Percentiles rank a stretch among this genome's conserved stretches.
Evolutionary conservation across 2,113 vertebrate species (phyloP).

Genomic region (Mola mola): DNA sequence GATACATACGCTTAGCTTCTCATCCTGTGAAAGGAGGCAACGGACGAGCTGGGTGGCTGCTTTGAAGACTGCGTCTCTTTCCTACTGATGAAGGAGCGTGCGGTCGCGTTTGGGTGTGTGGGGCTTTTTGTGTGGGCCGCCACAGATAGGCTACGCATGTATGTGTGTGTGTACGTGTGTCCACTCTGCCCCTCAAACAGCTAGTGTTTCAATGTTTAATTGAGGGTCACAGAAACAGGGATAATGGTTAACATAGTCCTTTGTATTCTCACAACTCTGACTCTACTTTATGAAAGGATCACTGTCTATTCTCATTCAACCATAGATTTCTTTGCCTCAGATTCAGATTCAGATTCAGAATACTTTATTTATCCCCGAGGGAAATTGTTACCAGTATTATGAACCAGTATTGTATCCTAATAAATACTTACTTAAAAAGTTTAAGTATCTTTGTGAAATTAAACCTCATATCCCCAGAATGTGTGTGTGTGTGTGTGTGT

Average conservation of each 20-base stretch:
- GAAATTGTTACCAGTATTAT: no score
- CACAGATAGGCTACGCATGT: not conserved
- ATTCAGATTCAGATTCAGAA: no score
- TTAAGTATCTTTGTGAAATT: no score
- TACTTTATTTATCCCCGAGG: no score
- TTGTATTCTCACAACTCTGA: constrained; percentile 20
- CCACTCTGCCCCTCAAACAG: not conserved
- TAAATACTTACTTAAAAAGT: no score
- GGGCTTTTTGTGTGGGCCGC: no score
- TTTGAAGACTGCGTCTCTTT: constrained; percentile 15
- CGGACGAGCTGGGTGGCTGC: constrained; percentile 10
- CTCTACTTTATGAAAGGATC: no score
- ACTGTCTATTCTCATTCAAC: not conserved
- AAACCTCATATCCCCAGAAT: constrained; percentile 25
- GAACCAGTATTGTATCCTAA: no score
- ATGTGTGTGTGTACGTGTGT: constrained; percentile 3
- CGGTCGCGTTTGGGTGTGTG: constrained; percentile 14
- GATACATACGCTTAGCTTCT: constrained; percentile 55
- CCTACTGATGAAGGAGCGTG: no score
- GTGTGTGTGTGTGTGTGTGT: constrained; percentile 1
- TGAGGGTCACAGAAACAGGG: constrained; percentile 25
- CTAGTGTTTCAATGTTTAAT: constrained; percentile 66
- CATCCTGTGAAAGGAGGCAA: constrained; percentile 18
- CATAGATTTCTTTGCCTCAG: no score
- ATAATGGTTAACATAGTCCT: constrained; percentile 53